phyloP scores from a whole-genome alignment of 2,797 vertebrate genomes.

The Sebastes iracundus region DNA sequence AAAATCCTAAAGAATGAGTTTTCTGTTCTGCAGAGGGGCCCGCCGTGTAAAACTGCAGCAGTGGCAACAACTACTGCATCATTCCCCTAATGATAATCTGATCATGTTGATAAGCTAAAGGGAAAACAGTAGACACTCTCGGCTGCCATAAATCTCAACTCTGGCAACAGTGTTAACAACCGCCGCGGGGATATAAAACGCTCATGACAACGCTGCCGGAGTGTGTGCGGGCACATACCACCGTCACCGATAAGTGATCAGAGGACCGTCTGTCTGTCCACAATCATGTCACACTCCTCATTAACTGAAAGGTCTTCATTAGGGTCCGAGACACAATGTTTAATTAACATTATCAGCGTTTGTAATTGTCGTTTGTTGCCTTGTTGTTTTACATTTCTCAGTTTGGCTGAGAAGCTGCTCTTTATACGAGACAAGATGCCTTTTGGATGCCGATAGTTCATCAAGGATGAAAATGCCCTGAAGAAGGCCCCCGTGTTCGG shows the following conservation, averaged over 20 bases:
- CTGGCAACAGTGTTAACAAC: conserved; percentile 65
- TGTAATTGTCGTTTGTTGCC: conserved; percentile 79
- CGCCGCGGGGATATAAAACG: conserved; percentile 60
- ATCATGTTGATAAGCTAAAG: conserved; percentile 66
- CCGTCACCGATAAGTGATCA: conserved; percentile 57
- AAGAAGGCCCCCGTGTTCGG: conserved; percentile 24
- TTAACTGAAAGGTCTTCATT: conserved; percentile 80
- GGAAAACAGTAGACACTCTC: conserved; percentile 50
- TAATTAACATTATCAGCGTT: conserved; percentile 77
- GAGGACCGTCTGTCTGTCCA: conserved; percentile 53
- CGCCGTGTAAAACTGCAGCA: conserved; percentile 35
- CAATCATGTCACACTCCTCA: conserved; percentile 70
- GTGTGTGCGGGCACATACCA: conserved; percentile 37
- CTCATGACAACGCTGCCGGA: conserved; percentile 39
- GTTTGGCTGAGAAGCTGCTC: conserved; percentile 35
- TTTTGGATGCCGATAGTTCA: conserved; percentile 45
- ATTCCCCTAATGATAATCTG: conserved; percentile 57
- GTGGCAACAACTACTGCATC: conserved; percentile 43
- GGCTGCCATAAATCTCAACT: conserved; percentile 67
- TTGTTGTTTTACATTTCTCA: conserved; percentile 76
- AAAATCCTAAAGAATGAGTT: conserved; percentile 39
- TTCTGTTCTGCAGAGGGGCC: background rate
- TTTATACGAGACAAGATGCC: conserved; percentile 43
- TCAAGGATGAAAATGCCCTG: conserved; percentile 49
- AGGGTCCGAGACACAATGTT: conserved; percentile 66